A percentile compares a stretch with the other conserved stretches of the same genome.
Conservation (phyloP, 2,797 vertebrate species). For the Hybognathus amarus region DNA sequence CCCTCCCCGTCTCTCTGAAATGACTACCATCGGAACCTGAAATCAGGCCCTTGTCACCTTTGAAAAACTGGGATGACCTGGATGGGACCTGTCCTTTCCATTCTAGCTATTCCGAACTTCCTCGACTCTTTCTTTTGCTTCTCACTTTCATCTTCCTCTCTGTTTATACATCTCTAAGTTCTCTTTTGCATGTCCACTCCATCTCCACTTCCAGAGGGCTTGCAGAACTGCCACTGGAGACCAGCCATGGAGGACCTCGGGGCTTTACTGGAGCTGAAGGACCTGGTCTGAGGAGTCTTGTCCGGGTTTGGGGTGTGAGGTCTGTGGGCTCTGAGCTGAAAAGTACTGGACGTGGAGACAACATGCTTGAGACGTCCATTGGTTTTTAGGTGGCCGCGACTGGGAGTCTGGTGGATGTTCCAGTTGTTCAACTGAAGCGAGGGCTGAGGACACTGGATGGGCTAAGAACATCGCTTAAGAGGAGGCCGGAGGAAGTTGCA, state of each 20-base stretch:
- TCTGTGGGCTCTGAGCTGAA: constrained; percentile 78
- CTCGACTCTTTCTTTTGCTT: constrained; percentile 55
- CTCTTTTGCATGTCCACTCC: constrained; percentile 56
- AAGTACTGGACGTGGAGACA: constrained; percentile 68
- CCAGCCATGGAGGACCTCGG: constrained; percentile 86
- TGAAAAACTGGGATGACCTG: background rate
- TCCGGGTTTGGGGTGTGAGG: constrained; percentile 73
- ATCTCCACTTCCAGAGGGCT: constrained; percentile 77
- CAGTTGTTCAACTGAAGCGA: constrained; percentile 63
- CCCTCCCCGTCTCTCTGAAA: constrained; percentile 30
- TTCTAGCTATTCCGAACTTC: constrained; percentile 46
- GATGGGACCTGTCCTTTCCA: constrained; percentile 17
- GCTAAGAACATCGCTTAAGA: constrained; percentile 57
- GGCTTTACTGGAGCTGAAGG: constrained; percentile 92
- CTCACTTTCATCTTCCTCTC: constrained; percentile 60
- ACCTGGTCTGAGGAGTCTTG: constrained; percentile 76
- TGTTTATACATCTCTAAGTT: constrained; percentile 40
- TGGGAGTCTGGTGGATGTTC: constrained; percentile 27
- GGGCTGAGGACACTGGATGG: constrained; percentile 64
- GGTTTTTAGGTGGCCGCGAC: constrained; percentile 45
- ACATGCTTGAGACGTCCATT: constrained; percentile 61
- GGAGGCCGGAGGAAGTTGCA: constrained; percentile 20
- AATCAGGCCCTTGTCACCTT: constrained; percentile 7
- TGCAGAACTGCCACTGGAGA: constrained; percentile 73
- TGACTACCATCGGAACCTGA: constrained; percentile 21